phyloP scores from a whole-genome alignment of 2,797 vertebrate species.

The Gymnoscopelus microlampas region DNA sequence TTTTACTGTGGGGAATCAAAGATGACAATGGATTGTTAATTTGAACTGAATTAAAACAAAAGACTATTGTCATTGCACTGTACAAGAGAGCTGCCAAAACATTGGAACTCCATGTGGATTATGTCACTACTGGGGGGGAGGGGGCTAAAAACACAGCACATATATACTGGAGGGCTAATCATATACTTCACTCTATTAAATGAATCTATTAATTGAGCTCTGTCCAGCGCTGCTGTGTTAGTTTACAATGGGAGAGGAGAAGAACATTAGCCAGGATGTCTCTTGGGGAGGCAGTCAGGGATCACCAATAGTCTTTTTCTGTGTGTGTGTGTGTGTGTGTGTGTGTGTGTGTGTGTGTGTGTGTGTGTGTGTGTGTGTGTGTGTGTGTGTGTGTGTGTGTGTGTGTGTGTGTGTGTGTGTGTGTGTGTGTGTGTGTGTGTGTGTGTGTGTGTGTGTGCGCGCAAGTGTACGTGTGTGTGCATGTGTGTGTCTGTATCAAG shows the following conservation, averaged over 20 bases:
- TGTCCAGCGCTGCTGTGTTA: constrained; percentile 53
- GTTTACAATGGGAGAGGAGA: constrained; percentile 49
- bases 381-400: constrained; percentile 8
- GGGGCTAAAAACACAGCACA: constrained; percentile 58
- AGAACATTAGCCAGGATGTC: constrained; percentile 15
- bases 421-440: constrained; percentile 12
- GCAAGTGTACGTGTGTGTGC: background rate
- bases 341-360: constrained; percentile 23
- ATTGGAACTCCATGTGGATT: constrained; percentile 57
- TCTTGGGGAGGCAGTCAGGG: constrained; percentile 31
- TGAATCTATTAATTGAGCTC: constrained; percentile 33
- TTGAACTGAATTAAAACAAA: too few relatives aligned
- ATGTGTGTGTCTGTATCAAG: constrained; percentile 18
- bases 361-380: constrained; percentile 5
- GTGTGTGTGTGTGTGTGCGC: constrained; percentile 16
- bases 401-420: constrained; percentile 12
- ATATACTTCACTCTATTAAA: constrained; percentile 47
- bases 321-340: constrained; percentile 17
- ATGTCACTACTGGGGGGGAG: constrained; percentile 39
- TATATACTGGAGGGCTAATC: constrained; percentile 44
- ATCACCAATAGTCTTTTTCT: constrained; percentile 17
- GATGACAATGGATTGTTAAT: too few relatives aligned
- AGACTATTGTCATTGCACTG: constrained; percentile 59
- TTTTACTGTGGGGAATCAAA: too few relatives aligned
- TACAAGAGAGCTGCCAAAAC: constrained; percentile 77